phyloP scores from a whole-genome alignment of 2,888 invertebrate species.

The Plagodis dolabraria region DNA sequence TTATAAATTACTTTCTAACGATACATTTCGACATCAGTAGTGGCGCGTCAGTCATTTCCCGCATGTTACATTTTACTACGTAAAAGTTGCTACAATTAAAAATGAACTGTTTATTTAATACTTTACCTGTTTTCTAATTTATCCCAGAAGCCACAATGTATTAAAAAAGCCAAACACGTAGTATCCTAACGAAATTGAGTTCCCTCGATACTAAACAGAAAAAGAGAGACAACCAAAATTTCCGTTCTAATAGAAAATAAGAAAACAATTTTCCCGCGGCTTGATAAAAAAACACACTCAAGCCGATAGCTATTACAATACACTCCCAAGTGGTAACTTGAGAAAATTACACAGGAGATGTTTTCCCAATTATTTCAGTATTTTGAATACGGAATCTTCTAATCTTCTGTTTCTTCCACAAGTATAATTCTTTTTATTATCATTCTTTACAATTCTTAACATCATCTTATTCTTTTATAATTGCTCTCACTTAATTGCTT shows the following conservation, averaged over 20 bases:
- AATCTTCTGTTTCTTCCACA: too few species aligned
- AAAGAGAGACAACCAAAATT: constrained; percentile 22
- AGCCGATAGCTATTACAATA: constrained; percentile 27
- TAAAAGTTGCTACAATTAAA: background rate
- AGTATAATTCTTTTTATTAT: too few species aligned
- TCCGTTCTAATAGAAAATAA: constrained; percentile 29
- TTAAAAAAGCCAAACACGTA: constrained; percentile 18
- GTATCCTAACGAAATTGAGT: constrained; percentile 13
- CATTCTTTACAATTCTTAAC: too few species aligned
- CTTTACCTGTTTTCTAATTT: constrained; percentile 4
- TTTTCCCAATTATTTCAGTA: constrained; percentile 11
- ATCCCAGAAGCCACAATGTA: constrained; percentile 1
- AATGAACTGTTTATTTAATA: background rate
- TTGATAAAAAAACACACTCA: constrained; percentile 24
- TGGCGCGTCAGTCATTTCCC: too few species aligned
- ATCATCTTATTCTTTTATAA: too few species aligned
- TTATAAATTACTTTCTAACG: too few species aligned
- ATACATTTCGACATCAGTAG: too few species aligned
- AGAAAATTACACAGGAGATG: constrained; percentile 29
- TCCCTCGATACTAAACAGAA: constrained; percentile 18
- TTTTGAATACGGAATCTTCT: background rate
- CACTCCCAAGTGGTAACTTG: constrained; percentile 30
- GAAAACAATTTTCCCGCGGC: constrained; percentile 30
- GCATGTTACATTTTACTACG: too few species aligned
- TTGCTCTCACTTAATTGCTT: too few species aligned